Evolutionary conservation across 23 tunicate species (phyloP).

Genomic region (Trididemnum nubilum): DNA sequence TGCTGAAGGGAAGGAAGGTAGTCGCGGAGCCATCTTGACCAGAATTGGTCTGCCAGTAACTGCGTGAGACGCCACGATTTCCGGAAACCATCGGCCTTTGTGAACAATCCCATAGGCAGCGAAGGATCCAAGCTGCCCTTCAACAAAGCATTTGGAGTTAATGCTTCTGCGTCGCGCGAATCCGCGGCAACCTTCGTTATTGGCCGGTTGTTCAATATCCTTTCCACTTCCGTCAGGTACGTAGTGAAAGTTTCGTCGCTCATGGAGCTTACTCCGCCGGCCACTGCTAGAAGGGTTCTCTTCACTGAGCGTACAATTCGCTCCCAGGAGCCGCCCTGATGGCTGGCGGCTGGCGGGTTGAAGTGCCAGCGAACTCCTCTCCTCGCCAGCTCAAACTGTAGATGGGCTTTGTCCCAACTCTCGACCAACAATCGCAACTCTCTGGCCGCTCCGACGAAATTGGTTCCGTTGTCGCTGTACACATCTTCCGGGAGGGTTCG

Average conservation of each 20-base stretch:
- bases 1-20: too few species aligned
- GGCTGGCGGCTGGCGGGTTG: background rate
- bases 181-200: constrained; percentile 1
- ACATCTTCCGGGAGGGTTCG: background rate
- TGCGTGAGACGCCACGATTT: background rate
- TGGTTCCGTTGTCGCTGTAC: constrained; percentile 4
- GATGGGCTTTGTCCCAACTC: too few species aligned
- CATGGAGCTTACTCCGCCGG: too few species aligned
- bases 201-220: constrained; percentile 32
- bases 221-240: background rate
- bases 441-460: background rate
- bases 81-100: constrained; percentile 29
- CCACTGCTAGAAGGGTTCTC: background rate
- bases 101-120: constrained; percentile 3
- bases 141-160: too few species aligned
- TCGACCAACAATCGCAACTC: too few species aligned
- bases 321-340: constrained; percentile 12
- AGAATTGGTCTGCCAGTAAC: constrained; percentile 11
- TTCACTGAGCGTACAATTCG: too few species aligned
- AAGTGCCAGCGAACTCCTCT: background rate
- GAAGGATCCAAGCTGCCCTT: background rate
- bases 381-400: too few species aligned
- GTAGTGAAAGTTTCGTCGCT: background rate
- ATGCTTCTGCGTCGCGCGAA: too few species aligned
- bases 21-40: constrained; percentile 13